phyloP scores from a whole-genome alignment of 2,797 vertebrate genomes.

The Urophycis tenuis region DNA sequence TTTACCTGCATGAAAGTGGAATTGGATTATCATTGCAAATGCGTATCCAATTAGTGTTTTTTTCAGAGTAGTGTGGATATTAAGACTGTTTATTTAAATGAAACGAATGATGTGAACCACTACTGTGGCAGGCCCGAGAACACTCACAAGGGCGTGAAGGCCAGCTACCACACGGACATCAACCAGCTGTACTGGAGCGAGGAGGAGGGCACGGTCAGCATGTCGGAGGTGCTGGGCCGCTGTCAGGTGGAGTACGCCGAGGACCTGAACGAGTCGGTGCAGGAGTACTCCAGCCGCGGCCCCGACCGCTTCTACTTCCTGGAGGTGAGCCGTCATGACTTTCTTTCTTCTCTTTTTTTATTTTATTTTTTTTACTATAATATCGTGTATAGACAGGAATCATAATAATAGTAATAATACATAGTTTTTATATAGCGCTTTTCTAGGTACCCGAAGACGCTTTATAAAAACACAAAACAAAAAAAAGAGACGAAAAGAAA shows the following conservation, averaged over 20 bases:
- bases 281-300: slow-evolving; percentile 80
- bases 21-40: background rate
- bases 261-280: slow-evolving; percentile 79
- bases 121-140: slow-evolving; percentile 82
- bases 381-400: too few relatives aligned
- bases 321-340: slow-evolving; percentile 72
- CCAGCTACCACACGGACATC: slow-evolving; percentile 88
- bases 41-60: background rate
- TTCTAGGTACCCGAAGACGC: too few relatives aligned
- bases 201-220: slow-evolving; percentile 79
- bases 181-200: slow-evolving; percentile 96
- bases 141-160: slow-evolving; percentile 86
- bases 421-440: too few relatives aligned
- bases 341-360: too few relatives aligned
- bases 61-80: too few relatives aligned
- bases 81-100: background rate
- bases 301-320: slow-evolving; percentile 91
- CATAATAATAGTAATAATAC: too few relatives aligned
- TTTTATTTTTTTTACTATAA: too few relatives aligned
- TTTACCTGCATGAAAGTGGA: too few relatives aligned
- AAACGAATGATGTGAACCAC: background rate
- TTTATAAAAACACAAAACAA: too few relatives aligned
- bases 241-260: slow-evolving; percentile 87
- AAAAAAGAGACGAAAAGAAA: too few relatives aligned
- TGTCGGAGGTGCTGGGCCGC: slow-evolving; percentile 79